Evolutionary conservation across 1,140 invertebrate genomes (phyloP).

Genomic region (Lordiphosa mommai): DNA sequence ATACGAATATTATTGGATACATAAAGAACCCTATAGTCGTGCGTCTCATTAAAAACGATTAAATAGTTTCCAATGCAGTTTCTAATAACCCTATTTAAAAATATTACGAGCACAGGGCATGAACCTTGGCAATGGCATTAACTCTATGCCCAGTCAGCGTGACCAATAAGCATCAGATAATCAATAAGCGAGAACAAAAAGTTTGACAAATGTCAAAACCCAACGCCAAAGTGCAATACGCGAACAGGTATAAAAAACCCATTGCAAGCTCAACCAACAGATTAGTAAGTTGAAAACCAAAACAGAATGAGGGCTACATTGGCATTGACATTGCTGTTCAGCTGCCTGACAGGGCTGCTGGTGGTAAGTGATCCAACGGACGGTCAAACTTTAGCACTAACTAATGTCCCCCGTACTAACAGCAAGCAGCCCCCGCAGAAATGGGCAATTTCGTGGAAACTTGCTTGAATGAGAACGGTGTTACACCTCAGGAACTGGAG

Average conservation of each 20-base stretch:
- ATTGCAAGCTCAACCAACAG: neutral
- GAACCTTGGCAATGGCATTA: slow-evolving; percentile 25
- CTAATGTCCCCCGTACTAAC: neutral
- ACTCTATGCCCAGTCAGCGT: slow-evolving; percentile 9
- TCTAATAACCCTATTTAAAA: slow-evolving; percentile 6
- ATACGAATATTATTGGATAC: too few species aligned
- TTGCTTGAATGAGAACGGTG: slow-evolving; percentile 49
- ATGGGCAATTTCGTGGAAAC: neutral
- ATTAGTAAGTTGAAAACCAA: slow-evolving; percentile 13
- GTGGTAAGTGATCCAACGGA: slow-evolving; percentile 6
- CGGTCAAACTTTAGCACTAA: neutral
- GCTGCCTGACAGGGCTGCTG: slow-evolving; percentile 30
- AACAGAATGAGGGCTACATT: slow-evolving; percentile 46
- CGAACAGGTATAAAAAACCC: slow-evolving; percentile 36
- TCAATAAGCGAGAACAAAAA: slow-evolving; percentile 24
- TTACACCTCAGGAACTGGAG: slow-evolving; percentile 25
- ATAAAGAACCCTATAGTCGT: too few species aligned
- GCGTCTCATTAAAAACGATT: too few species aligned
- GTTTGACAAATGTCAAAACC: slow-evolving; percentile 15
- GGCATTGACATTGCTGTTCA: slow-evolving; percentile 32
- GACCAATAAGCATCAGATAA: slow-evolving; percentile 29
- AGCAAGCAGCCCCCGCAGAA: neutral
- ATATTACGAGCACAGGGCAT: slow-evolving; percentile 11
- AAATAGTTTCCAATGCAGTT: neutral
- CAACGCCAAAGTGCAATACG: slow-evolving; percentile 21